Evolutionary conservation across 2,113 vertebrate genomes (phyloP), one percentile per base, ranked within the genome.

Genomic region (Onychostoma macrolepis): DNA sequence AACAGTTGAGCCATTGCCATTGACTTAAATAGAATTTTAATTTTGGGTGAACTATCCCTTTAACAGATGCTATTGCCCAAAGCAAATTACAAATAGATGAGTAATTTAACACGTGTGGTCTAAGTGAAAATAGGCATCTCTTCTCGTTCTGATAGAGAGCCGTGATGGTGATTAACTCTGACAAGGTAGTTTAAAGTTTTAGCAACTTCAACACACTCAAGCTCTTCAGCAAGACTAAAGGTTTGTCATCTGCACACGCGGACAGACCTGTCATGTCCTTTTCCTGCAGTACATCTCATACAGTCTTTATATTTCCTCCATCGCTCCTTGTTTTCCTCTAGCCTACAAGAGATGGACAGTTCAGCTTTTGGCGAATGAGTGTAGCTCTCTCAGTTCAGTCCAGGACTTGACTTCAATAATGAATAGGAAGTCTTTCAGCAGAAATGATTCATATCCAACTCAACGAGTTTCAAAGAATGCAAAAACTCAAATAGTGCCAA

Each of bases 81-180:
- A 7, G 78, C 1, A 11, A n/a, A 15, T 65, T 63, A 30, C 41
- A 45, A 48, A 58, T 69, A 24, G n/a, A 71, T 63, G 53, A 58
- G 43, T 13, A 17, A 12, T 38, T 24, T 45, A 63, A 56, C 33
- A 30, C 45, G 9, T 72, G 9, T 56, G 33, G 13, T 9, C 7
- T 85, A 36, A 65, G 80, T 24, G 56, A 53, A 86, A 77, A 41
- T 77, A 83, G 53, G 11, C 65, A 53, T 80, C 56, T 4, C 61
- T 82, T 87, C 72, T 2, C 85, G 77, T 82, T 89, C 74, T 41
- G 88, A 87, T 38, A n/a, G 30, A 50, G 50, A 65, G 75, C 17
- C 63, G 17, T 87, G 86, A 88, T 4, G 6, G 53, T 89, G 84
- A 93, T 92, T 61, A 24, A 87, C 89, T 58, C 58, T 4, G 91